Evolutionary conservation across 2,797 vertebrate genomes (phyloP).

Genomic region (Emydoidea blandingii): DNA sequence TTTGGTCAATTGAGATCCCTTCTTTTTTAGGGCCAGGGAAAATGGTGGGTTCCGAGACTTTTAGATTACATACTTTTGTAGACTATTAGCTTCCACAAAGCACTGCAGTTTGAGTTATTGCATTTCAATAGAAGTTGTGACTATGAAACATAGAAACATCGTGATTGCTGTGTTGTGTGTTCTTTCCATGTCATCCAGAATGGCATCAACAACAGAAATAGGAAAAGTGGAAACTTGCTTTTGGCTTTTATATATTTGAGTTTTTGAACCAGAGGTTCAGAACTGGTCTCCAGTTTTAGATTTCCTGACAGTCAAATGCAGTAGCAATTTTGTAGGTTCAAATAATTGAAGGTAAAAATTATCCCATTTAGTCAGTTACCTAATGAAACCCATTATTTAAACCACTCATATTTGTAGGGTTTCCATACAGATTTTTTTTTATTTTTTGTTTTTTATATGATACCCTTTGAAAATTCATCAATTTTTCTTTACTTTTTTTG

Average conservation of each 20-base stretch:
- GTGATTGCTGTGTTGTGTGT: background rate
- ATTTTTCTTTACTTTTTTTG: background rate
- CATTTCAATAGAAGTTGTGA: background rate
- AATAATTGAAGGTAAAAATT: background rate
- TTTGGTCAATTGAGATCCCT: no score
- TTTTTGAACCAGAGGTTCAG: background rate
- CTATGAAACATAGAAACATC: background rate
- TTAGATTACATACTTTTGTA: background rate
- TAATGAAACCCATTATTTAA: background rate
- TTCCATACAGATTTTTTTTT: background rate
- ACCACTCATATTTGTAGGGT: background rate
- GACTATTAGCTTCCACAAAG: background rate
- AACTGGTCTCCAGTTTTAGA: background rate
- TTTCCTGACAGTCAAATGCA: background rate
- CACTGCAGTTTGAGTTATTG: background rate
- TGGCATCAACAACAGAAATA: background rate
- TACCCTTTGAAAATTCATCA: background rate
- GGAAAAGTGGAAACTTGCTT: background rate
- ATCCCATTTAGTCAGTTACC: background rate
- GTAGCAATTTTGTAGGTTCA: background rate
- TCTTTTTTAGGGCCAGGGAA: background rate
- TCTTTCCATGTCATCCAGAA: background rate
- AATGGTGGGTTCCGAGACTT: background rate
- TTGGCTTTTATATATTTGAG: background rate
- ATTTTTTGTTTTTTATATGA: background rate